Percentiles rank a stretch among this genome's conserved stretches.
phyloP scores from a whole-genome alignment of 2,888 invertebrate genomes.

The Mesochorus sp. region DNA sequence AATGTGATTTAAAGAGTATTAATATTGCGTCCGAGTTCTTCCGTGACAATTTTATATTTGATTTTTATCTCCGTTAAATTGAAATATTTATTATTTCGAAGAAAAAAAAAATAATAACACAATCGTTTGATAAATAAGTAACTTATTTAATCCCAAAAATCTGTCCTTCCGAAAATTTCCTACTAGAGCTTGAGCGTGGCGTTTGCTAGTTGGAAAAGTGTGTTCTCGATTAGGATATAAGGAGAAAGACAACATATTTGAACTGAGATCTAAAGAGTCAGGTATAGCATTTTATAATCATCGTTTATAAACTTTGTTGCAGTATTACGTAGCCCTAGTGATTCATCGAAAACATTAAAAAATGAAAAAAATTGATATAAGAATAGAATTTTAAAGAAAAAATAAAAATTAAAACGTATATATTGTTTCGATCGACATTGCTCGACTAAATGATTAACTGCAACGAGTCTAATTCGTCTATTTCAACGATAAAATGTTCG shows the following conservation, averaged over 20 bases:
- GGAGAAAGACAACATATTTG: slow-evolving; percentile 44
- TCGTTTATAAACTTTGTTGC: slow-evolving; percentile 66
- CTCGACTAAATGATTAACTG: slow-evolving; percentile 43
- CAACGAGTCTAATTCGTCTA: slow-evolving; percentile 49
- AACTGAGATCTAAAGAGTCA: slow-evolving; percentile 58
- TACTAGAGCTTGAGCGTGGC: slow-evolving; percentile 43
- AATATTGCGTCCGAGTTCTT: slow-evolving; percentile 33
- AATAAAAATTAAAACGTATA: slow-evolving; percentile 42
- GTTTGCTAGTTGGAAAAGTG: slow-evolving; percentile 50
- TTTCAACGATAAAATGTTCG: slow-evolving; percentile 48
- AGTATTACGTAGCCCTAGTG: slow-evolving; percentile 64
- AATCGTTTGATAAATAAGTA: slow-evolving; percentile 35
- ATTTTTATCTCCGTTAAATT: slow-evolving; percentile 29
- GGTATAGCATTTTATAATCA: slow-evolving; percentile 65
- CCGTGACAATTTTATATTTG: slow-evolving; percentile 11
- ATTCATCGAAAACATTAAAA: slow-evolving; percentile 52
- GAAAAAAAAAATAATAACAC: slow-evolving; percentile 3
- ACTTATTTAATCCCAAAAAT: slow-evolving; percentile 48
- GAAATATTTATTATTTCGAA: slow-evolving; percentile 24
- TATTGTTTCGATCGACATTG: slow-evolving; percentile 29
- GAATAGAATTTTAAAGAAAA: slow-evolving; percentile 20
- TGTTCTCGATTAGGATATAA: slow-evolving; percentile 53
- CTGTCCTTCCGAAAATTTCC: slow-evolving; percentile 35
- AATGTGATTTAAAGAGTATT: slow-evolving; percentile 18
- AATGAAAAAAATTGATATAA: slow-evolving; percentile 43